These are phyloP conservation scores for Kryptopterus vitreolus DNA, from an alignment of 2,797 vertebrate genomes.

Conservation along the genomic window DNA sequence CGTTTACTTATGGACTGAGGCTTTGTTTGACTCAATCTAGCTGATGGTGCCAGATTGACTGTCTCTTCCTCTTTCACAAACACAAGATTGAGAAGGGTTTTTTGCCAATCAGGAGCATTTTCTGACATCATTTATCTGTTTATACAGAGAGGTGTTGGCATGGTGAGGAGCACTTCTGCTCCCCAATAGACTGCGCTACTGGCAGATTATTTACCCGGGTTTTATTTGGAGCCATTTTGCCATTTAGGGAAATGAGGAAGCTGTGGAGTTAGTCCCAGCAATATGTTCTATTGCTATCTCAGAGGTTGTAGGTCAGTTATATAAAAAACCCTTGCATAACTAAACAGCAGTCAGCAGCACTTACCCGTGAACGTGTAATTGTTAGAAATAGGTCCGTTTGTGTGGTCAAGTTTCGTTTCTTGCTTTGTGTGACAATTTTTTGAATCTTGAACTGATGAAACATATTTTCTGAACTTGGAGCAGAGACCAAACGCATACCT, in stretches of 20 bases:
- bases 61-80: slow-evolving; percentile 22
- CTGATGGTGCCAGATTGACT: background rate
- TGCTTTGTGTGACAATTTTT: background rate
- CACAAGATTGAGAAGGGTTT: background rate
- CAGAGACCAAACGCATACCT: background rate
- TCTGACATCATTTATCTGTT: slow-evolving; percentile 36
- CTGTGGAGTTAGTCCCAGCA: slow-evolving; percentile 28
- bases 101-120: slow-evolving; percentile 5
- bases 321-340: background rate
- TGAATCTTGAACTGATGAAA: background rate
- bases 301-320: background rate
- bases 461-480: background rate
- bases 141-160: slow-evolving; percentile 17
- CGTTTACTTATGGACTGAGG: slow-evolving; percentile 17
- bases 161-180: slow-evolving; percentile 12
- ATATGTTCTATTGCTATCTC: background rate
- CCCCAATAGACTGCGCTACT: slow-evolving; percentile 16
- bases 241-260: slow-evolving; percentile 23
- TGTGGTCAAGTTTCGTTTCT: background rate
- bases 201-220: slow-evolving; percentile 10
- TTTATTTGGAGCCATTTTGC: slow-evolving; percentile 29
- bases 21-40: slow-evolving; percentile 28
- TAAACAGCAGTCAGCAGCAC: background rate
- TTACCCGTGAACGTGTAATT: background rate
- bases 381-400: background rate